Percentiles rank a stretch among this genome's conserved stretches.
phyloP scores from a whole-genome alignment of 2,113 vertebrate species.

The Notechis scutatus region DNA sequence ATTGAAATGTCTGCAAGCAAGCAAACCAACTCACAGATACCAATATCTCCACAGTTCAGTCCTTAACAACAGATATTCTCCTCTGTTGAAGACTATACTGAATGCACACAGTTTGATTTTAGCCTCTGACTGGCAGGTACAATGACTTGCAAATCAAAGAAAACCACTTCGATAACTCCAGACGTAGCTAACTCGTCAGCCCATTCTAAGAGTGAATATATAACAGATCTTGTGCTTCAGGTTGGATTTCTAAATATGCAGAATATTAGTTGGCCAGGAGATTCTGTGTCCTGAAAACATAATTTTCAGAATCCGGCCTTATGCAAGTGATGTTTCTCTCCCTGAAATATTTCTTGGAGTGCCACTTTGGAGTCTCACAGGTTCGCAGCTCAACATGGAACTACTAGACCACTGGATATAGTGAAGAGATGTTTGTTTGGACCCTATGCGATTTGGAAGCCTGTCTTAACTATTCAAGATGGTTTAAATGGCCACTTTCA shows the following conservation, averaged over 20 bases:
- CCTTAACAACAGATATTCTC: background rate
- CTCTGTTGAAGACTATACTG: background rate
- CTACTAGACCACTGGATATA: background rate
- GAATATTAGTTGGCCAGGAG: background rate
- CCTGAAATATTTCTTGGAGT: background rate
- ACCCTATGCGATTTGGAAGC: conserved; percentile 1
- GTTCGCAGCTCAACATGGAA: background rate
- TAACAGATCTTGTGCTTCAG: background rate
- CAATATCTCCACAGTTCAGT: background rate
- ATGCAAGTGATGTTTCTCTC: background rate
- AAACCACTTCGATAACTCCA: background rate
- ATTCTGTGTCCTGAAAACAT: background rate
- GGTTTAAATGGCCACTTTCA: conserved; percentile 41
- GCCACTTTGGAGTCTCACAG: background rate
- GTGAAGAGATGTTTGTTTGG: background rate
- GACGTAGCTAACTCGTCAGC: background rate
- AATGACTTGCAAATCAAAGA: background rate
- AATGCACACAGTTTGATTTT: background rate
- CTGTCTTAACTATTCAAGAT: background rate
- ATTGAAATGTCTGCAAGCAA: background rate
- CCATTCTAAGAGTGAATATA: background rate
- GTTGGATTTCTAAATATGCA: background rate
- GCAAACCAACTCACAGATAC: background rate
- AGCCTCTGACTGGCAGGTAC: background rate
- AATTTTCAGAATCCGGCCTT: background rate